phyloP scores from a whole-genome alignment of 2,797 vertebrate species.

The Nyctibius grandis region DNA sequence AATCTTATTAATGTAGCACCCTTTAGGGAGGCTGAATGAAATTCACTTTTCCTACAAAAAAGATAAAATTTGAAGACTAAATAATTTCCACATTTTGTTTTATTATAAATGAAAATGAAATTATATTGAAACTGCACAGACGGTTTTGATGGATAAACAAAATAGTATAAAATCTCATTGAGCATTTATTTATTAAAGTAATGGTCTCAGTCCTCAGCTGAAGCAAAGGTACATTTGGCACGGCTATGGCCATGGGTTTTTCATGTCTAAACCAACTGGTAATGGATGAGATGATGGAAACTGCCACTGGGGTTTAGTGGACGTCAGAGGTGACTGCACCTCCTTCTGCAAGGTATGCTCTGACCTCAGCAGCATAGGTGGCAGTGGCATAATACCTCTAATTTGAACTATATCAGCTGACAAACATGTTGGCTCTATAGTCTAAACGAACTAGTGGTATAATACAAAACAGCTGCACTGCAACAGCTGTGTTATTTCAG shows the following conservation, averaged over 20 bases:
- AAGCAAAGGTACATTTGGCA: background rate
- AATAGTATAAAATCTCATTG: background rate
- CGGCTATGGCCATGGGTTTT: background rate
- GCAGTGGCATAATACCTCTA: background rate
- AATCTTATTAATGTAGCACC: background rate
- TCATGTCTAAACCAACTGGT: background rate
- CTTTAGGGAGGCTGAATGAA: background rate
- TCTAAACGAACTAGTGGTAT: background rate
- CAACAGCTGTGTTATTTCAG: background rate
- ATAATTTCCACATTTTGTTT: background rate
- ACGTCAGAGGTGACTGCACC: background rate
- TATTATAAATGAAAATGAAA: background rate
- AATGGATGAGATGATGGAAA: background rate
- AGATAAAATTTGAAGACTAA: background rate
- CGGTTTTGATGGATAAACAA: slow-evolving; percentile 10
- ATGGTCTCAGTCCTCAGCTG: background rate
- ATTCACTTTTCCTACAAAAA: background rate
- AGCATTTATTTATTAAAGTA: background rate
- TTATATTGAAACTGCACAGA: background rate
- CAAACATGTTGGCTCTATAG: background rate
- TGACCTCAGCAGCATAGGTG: background rate
- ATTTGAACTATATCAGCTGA: background rate
- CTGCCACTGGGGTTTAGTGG: background rate
- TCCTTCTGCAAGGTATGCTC: background rate
- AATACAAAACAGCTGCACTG: background rate